These are phyloP conservation scores for Diloba caeruleocephala DNA, from an alignment of 2,888 invertebrate genomes.

Conservation along the genomic window DNA sequence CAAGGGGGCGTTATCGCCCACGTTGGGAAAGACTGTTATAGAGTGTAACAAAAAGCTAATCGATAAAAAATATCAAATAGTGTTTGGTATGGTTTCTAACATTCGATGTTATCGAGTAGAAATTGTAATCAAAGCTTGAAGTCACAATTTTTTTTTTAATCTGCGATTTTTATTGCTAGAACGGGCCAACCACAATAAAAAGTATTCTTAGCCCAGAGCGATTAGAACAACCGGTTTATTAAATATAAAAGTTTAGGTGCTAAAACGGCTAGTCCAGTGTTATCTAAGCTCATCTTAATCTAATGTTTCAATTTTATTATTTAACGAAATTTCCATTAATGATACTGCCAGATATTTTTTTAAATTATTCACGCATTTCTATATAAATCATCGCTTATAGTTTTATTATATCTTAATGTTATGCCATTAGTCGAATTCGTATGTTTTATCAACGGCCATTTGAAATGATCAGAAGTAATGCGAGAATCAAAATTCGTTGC, in stretches of 20 bases:
- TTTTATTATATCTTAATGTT: slow-evolving; percentile 38
- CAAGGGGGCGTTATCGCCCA: no score
- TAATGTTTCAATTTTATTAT: slow-evolving; percentile 45
- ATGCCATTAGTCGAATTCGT: slow-evolving; percentile 29
- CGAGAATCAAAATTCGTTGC: slow-evolving; percentile 12
- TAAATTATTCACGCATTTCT: slow-evolving; percentile 46
- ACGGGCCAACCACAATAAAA: slow-evolving; percentile 2
- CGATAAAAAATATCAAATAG: slow-evolving; percentile 22
- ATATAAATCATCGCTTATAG: slow-evolving; percentile 44
- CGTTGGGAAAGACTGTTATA: no score
- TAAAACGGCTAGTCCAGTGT: slow-evolving; percentile 13
- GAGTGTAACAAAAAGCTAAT: slow-evolving; percentile 33
- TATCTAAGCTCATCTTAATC: slow-evolving; percentile 41
- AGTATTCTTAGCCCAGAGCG: slow-evolving; percentile 10
- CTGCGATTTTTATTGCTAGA: slow-evolving; percentile 8
- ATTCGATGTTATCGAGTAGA: no score
- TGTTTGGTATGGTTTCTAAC: no score
- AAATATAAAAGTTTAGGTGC: slow-evolving; percentile 25
- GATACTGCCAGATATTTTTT: slow-evolving; percentile 22
- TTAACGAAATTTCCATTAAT: slow-evolving; percentile 28
- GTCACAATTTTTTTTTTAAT: not conserved
- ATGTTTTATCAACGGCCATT: slow-evolving; percentile 22
- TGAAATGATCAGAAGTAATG: slow-evolving; percentile 9
- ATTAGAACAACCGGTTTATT: slow-evolving; percentile 40
- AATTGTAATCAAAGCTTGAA: no score